Base-by-base conservation (phyloP, 2,888 invertebrate genomes). In the Dryadula phaetusa region DNA sequence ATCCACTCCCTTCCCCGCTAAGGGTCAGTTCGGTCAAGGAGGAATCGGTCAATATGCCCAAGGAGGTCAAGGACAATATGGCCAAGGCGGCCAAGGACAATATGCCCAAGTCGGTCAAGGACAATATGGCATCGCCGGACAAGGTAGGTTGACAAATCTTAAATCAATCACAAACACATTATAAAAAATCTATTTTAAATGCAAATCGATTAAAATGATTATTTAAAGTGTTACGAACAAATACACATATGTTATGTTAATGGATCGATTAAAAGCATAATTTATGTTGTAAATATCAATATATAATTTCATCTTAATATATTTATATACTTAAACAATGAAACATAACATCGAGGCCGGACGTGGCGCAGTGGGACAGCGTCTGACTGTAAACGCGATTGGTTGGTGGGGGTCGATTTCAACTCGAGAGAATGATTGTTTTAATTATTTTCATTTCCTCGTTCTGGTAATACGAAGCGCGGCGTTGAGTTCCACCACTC, bases 31-130 rank as follows among this genome's bases (percentile, higher is more conserved):
- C 73, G 63, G 76, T 72, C 8, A 74, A 61, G 70, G 75, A 64
- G 76, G 78, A 42, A 12, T 46, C 14, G 46, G 60, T 18, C 7
- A 28, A 20, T 28, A 18, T 28, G 18, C 37, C 47, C 49, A 62
- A 62, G 54, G 54, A 32, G 20, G 34, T 32, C 47, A 47, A 47
- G 47, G 47, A 18, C 47, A 47, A 22, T 47, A 20, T 18, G 6
- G 47, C 12, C 47, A 47, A 47, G 77, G 76, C 44, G 77, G 81
- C 5, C 76, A 75, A 69, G 85, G 85, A 2, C 76, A 82, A 66
- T 81, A 71, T 53, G 64, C 62, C 42, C 74, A 74, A 44, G 79
- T 76, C 20, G 77, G 79, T 12, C 74, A 74, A 70, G 76, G 75
- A 47, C 73, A 74, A 52, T 66, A 67, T 34, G 68, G 64, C n/a